Base-by-base conservation (phyloP, 1,140 invertebrate species). In the Pseudomyrmex sp. region DNA sequence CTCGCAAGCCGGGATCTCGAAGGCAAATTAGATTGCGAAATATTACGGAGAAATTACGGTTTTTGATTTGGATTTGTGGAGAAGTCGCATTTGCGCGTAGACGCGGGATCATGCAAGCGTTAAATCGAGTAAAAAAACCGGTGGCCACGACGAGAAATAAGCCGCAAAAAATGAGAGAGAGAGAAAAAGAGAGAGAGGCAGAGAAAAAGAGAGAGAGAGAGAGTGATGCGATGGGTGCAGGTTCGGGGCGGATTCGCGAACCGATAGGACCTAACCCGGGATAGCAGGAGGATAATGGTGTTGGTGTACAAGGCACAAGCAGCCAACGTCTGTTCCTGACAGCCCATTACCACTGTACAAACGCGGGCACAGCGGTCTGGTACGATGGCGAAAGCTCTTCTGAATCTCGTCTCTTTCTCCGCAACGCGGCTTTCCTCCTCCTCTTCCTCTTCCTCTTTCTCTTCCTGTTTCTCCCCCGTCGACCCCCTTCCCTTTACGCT, bases 301-400 rank as follows among this genome's bases (percentile, higher is more conserved):
- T 90, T 91, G 85, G 88, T 90, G 86, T 91, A 90, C 91, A 91
- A 91, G 85, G 86, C 89, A 91, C 88, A 90, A 92, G 89, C 92
- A 93, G 87, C 90, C 84, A 89, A 88, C 80, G 89, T 93, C 93
- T 93, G 93, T 77, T 87, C 35, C 86, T 93, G 93, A 93, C 93
- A 93, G 93, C 90, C 92, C 93, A 93, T 93, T 93, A 93, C 93
- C 91, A 93, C 93, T 93, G 92, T 93, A 92, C 89, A 93, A 92
- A 93, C 91, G 89, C 88, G 86, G 56, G 85, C 85, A 84, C 86
- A 61, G 80, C 75, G 86, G 83, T 89, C 82, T 85, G 82, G 88
- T 70, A 88, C 86, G 87, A 88, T 89, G 84, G 87, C 54, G 82
- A 87, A 84, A 73, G 77, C 63, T 65, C 76, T 84, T 80, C 74